A percentile compares a stretch with the other conserved stretches of the same genome.
These are phyloP conservation scores for Dendrophyllia cribrosa DNA, from an alignment of 64 coral and sea anemone species.

Conservation along the genomic window DNA sequence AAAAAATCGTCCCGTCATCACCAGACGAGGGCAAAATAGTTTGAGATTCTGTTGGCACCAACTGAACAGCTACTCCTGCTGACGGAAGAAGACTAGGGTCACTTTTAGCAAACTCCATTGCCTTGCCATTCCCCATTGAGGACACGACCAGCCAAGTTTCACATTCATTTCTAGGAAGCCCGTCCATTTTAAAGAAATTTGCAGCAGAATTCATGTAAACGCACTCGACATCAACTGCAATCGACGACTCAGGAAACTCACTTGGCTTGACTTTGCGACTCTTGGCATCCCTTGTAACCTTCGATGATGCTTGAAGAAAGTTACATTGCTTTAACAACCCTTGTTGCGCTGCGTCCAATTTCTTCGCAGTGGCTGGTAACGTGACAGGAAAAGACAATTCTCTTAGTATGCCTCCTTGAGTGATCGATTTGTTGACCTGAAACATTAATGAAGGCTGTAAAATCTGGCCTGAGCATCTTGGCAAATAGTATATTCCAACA, in stretches of 20 bases:
- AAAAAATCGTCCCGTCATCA: slow-evolving; percentile 50
- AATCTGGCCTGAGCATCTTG: slow-evolving; percentile 19
- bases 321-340: slow-evolving; percentile 54
- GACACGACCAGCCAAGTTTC: slow-evolving; percentile 67
- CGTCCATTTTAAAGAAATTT: not conserved
- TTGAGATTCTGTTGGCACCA: not conserved
- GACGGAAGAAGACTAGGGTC: slow-evolving; percentile 54
- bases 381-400: not conserved
- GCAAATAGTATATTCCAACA: slow-evolving; percentile 48
- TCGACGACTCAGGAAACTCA: too few species aligned
- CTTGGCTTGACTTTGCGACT: not conserved
- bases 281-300: too few species aligned
- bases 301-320: slow-evolving; percentile 71
- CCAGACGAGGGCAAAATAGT: slow-evolving; percentile 43
- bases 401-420: slow-evolving; percentile 7
- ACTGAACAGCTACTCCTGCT: slow-evolving; percentile 70
- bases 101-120: slow-evolving; percentile 24
- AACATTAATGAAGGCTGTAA: slow-evolving; percentile 50
- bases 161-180: not conserved
- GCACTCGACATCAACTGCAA: not conserved
- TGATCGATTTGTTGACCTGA: slow-evolving; percentile 37
- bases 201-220: not conserved
- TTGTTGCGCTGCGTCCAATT: slow-evolving; percentile 30
- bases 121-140: slow-evolving; percentile 22
- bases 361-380: slow-evolving; percentile 32